These are phyloP conservation scores for Troglohyphantes excavatus DNA, from an alignment of 2,888 invertebrate genomes.

Conservation along the genomic window DNA sequence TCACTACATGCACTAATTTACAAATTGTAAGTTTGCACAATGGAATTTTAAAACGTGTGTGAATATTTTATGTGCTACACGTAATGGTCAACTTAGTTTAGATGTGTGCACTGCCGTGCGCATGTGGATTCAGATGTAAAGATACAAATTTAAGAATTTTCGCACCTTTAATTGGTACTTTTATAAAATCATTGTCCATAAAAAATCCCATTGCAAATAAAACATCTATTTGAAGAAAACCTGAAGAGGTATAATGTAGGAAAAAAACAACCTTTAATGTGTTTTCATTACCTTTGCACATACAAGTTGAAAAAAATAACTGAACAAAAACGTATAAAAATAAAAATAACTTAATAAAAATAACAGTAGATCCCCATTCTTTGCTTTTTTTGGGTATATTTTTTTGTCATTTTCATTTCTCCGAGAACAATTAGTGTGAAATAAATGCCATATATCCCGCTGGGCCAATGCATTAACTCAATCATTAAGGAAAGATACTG, in stretches of 20 bases:
- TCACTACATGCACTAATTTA: no score
- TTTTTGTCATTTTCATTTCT: constrained; percentile 31
- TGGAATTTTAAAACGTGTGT: no score
- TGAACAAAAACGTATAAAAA: constrained; percentile 3
- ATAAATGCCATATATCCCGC: constrained; percentile 48
- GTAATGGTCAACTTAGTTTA: no score
- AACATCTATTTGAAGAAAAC: neutral
- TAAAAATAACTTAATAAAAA: constrained; percentile 24
- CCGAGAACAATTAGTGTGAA: constrained; percentile 45
- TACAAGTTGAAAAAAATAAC: neutral
- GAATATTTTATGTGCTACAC: no score
- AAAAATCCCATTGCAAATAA: no score
- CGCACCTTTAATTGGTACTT: no score
- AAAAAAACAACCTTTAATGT: constrained; percentile 12
- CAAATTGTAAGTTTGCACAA: no score
- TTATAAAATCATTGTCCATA: no score
- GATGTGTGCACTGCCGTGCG: no score
- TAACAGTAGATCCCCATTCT: neutral
- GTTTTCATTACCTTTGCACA: constrained; percentile 39
- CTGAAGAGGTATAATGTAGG: no score
- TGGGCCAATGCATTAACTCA: constrained; percentile 52
- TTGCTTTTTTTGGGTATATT: neutral
- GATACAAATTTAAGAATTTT: no score
- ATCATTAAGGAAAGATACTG: constrained; percentile 35
- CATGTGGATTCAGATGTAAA: no score